Base-by-base conservation (phyloP, 2,797 vertebrate species). In the Parambassis ranga region DNA sequence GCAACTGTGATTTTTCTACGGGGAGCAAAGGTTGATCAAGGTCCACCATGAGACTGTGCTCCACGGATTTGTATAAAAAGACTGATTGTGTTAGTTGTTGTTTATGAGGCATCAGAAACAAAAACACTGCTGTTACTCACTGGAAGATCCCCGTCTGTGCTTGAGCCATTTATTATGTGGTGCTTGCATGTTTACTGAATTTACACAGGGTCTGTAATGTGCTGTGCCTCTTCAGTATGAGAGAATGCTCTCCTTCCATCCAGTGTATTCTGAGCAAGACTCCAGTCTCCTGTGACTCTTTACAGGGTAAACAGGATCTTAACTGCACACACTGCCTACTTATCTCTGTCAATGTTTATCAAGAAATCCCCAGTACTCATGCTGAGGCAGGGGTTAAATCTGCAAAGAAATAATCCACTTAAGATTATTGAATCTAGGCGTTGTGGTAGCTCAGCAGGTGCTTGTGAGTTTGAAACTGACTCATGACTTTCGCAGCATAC, bases 351-450 rank as follows among this genome's bases (percentile, higher is more conserved):
- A 82, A 35, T 81, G 72, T 87, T 85, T 84, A 64, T 81, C 59
- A 67, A 81, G 64, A 63, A 71, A 71, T 70, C 65, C 51, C 65
- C 53, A 22, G 61, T 58, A 27, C 57, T 70, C 67, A 20, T 16
- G 46, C 60, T 49, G 64, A 70, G 57, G 27, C 10, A 6, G 19
- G 49, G 71, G 68, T 83, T 82, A 81, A 78, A 69, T 79, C 76
- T 67, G 55, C 65, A 70, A 58, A 75, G 77, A 80, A 74, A 82
- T 78, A 81, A 86, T 85, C 77, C 73, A 84, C 33, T 84, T 81
- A 86, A 68, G 50, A 52, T 31, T 71, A 75, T 81, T 79, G 65
- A 82, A 82, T 83, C 62, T 39, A 11, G 42, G 71, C 39, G 9
- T 74, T 36, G 20, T 60, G 60, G 64, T 50, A 48, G 49, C 79